phyloP scores from a whole-genome alignment of 2,797 vertebrate genomes.

The Spheniscus humboldti region DNA sequence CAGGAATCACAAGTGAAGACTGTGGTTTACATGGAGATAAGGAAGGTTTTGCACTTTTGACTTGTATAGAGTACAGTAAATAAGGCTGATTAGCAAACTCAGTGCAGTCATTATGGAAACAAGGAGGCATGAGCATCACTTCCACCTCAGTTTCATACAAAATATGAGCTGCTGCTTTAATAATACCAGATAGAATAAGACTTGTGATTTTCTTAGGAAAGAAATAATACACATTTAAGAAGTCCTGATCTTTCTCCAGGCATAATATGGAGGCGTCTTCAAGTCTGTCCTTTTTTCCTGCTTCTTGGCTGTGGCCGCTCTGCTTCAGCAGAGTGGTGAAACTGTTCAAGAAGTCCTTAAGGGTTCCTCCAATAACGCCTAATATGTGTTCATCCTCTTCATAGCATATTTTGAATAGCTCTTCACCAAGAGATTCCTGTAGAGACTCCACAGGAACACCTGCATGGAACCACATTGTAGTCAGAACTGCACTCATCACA shows the following conservation, averaged over 20 bases:
- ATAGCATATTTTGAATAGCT: constrained; percentile 93
- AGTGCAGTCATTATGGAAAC: constrained; percentile 80
- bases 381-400: constrained; percentile 94
- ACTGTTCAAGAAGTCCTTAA: constrained; percentile 97
- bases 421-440: constrained; percentile 86
- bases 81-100: constrained; percentile 90
- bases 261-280: constrained; percentile 92
- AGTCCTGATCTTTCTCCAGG: constrained; percentile 91
- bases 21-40: constrained; percentile 88
- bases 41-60: constrained; percentile 85
- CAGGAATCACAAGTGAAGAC: constrained; percentile 90
- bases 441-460: constrained; percentile 81
- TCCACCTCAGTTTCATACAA: constrained; percentile 89
- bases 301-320: constrained; percentile 79
- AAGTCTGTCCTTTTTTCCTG: constrained; percentile 66
- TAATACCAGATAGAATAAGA: constrained; percentile 91
- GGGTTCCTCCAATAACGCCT: constrained; percentile 91
- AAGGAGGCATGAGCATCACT: constrained; percentile 74
- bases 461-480: constrained; percentile 60
- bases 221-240: constrained; percentile 94
- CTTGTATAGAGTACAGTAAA: constrained; percentile 86
- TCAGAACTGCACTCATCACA: not conserved
- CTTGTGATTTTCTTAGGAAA: constrained; percentile 87
- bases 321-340: constrained; percentile 95
- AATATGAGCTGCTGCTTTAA: constrained; percentile 89